Evolutionary conservation across 1,140 invertebrate species (phyloP).

Genomic region (Drosophila subpulchrella): DNA sequence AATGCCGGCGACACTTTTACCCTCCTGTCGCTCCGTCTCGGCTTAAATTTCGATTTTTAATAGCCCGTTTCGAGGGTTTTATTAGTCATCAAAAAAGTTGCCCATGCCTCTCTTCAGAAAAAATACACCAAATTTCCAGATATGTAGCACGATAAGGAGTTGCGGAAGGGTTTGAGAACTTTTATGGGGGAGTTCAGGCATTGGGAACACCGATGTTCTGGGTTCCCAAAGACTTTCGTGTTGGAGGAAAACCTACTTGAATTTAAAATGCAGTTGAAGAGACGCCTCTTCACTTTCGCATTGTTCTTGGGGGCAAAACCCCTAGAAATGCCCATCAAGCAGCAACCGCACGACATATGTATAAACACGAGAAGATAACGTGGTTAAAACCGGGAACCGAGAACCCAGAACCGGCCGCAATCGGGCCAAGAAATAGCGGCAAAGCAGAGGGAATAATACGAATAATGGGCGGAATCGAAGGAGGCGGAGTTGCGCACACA

Average conservation of each 20-base stretch:
- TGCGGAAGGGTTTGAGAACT: conserved; percentile 19
- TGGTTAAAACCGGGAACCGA: conserved; percentile 38
- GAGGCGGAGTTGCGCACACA: conserved; percentile 14
- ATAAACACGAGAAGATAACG: conserved; percentile 33
- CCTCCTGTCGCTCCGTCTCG: conserved; percentile 2
- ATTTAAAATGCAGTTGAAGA: conserved; percentile 21
- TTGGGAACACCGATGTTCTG: conserved; percentile 17
- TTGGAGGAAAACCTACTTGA: background rate
- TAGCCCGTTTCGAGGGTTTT: conserved; percentile 42
- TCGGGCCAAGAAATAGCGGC: conserved; percentile 66
- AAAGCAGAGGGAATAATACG: conserved; percentile 7
- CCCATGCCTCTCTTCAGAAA: background rate
- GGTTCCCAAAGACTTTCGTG: conserved; percentile 16
- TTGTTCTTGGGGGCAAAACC: conserved; percentile 52
- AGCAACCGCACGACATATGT: conserved; percentile 55
- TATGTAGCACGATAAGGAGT: conserved; percentile 45
- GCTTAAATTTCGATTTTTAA: conserved; percentile 48
- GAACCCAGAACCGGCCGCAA: conserved; percentile 42
- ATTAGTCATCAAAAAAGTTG: conserved; percentile 50
- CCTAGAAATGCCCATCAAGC: conserved; percentile 65
- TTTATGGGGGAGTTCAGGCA: conserved; percentile 1
- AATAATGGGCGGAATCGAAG: conserved; percentile 17
- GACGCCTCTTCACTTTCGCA: conserved; percentile 53
- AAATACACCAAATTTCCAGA: conserved; percentile 42
- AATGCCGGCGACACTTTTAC: conserved; percentile 59